phyloP scores from a whole-genome alignment of 35 echinoderm and acorn worm genomes.

The Ophiothrix spiculata region DNA sequence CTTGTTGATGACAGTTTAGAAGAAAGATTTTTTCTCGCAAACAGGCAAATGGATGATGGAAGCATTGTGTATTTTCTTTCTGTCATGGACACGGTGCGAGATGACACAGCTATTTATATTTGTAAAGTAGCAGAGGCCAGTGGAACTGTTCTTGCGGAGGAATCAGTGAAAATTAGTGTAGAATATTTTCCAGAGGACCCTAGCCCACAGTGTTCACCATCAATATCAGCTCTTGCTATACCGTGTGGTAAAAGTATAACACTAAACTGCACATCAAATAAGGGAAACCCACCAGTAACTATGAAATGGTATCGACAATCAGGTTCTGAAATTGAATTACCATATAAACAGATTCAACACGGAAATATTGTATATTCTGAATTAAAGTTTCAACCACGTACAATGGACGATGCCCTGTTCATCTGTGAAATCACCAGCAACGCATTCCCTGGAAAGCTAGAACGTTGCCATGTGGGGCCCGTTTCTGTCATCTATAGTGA shows the following conservation, averaged over 20 bases:
- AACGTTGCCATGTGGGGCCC: background rate
- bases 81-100: background rate
- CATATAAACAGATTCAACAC: background rate
- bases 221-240: background rate
- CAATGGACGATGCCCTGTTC: background rate
- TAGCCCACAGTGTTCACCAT: background rate
- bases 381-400: background rate
- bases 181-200: background rate
- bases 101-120: background rate
- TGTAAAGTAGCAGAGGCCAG: background rate
- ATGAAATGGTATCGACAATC: background rate
- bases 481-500: background rate
- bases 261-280: background rate
- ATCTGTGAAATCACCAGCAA: background rate
- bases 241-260: background rate
- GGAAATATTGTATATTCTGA: background rate
- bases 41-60: background rate
- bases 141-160: background rate
- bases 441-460: background rate
- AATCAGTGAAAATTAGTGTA: background rate
- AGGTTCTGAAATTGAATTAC: background rate
- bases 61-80: background rate
- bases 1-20: background rate
- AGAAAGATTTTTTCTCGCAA: background rate
- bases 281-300: background rate